These are phyloP conservation scores for Dendronephthya gigantea DNA, from an alignment of 64 coral and sea anemone genomes.

Conservation along the genomic window DNA sequence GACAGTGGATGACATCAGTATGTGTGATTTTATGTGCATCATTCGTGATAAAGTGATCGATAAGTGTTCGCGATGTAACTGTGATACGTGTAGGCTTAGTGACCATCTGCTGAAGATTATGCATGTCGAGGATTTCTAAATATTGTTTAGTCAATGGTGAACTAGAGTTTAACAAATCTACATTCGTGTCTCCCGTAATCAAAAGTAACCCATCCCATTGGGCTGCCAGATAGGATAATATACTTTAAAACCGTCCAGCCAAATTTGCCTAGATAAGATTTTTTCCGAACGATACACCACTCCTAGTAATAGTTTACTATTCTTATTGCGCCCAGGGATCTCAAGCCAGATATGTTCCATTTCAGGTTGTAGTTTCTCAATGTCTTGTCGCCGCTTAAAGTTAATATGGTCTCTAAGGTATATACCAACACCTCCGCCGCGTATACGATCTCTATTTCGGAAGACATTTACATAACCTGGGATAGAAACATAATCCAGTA, in stretches of 20 bases:
- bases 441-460: neutral
- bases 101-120: neutral
- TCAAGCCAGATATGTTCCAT: constrained; percentile 11
- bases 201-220: neutral
- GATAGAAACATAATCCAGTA: neutral
- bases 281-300: neutral
- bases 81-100: neutral
- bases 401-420: neutral
- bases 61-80: neutral
- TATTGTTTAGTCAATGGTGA: neutral
- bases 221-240: neutral
- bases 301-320: constrained; percentile 3
- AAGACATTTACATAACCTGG: neutral
- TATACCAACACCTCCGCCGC: neutral
- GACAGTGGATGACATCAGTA: neutral
- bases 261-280: neutral
- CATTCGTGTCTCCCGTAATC: neutral
- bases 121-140: neutral
- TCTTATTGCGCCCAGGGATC: constrained; percentile 8
- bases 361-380: neutral
- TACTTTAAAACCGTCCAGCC: neutral
- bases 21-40: neutral
- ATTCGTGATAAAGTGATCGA: constrained; percentile 3
- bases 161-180: neutral
- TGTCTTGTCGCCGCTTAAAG: neutral